These are phyloP conservation scores for Drosophila picticornis DNA, from an alignment of 2,888 invertebrate genomes.

Conservation along the genomic window DNA sequence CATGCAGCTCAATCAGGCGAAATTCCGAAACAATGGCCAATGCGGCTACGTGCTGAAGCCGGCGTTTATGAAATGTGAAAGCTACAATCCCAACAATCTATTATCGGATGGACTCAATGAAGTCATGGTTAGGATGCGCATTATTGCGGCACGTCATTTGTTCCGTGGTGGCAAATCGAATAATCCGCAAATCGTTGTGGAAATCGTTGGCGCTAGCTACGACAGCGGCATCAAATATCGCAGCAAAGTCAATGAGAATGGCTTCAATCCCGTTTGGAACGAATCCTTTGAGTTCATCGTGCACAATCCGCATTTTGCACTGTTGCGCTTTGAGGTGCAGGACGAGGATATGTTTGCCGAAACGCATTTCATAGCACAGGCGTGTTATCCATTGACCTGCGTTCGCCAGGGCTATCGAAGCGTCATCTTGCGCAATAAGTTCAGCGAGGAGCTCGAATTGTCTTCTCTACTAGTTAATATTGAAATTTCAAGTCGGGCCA, in stretches of 20 bases:
- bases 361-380: constrained; percentile 98
- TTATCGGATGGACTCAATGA: constrained; percentile 88
- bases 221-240: constrained; percentile 93
- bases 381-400: constrained; percentile 94
- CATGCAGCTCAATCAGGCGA: constrained; percentile 98
- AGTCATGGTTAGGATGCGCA: constrained; percentile 89
- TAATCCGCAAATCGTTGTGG: constrained; percentile 95
- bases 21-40: constrained; percentile 95
- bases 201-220: constrained; percentile 94
- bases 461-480: constrained; percentile 95
- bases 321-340: constrained; percentile 94
- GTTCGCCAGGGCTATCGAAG: constrained; percentile 95
- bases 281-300: constrained; percentile 94
- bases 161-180: constrained; percentile 93
- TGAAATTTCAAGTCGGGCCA: constrained; percentile 85
- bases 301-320: constrained; percentile 92
- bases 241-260: constrained; percentile 96
- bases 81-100: constrained; percentile 92
- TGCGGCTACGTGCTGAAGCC: constrained; percentile 98
- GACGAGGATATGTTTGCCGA: constrained; percentile 99
- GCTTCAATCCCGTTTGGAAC: constrained; percentile 97
- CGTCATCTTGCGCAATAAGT: constrained; percentile 94
- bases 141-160: constrained; percentile 96
- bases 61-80: constrained; percentile 92
- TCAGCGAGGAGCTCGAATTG: constrained; percentile 96